Percentiles rank a stretch among this genome's conserved stretches.
These are phyloP conservation scores for Sicus ferrugineus DNA, from an alignment of 2,888 invertebrate genomes.

Conservation along the genomic window DNA sequence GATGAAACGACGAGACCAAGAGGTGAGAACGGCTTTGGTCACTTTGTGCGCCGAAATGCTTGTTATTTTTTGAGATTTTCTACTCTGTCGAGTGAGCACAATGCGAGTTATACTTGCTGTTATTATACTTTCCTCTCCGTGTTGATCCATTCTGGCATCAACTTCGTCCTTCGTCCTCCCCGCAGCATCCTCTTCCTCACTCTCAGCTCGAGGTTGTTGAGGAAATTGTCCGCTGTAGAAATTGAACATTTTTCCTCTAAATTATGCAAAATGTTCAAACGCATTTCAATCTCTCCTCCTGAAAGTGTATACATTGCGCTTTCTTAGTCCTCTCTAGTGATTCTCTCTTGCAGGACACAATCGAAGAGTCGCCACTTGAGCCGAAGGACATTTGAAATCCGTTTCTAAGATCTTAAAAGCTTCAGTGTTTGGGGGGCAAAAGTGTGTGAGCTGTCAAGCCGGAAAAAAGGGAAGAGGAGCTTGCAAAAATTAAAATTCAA, in stretches of 20 bases:
- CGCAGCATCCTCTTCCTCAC: not conserved
- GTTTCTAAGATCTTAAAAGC: constrained; percentile 21
- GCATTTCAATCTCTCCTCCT: constrained; percentile 55
- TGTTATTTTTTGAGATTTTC: constrained; percentile 62
- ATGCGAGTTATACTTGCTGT: constrained; percentile 17
- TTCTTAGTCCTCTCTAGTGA: constrained; percentile 1
- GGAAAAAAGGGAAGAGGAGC: not conserved
- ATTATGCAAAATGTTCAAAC: constrained; percentile 57
- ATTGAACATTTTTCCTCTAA: constrained; percentile 34
- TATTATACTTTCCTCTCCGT: not conserved
- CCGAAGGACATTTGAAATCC: constrained; percentile 37
- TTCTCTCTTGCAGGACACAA: constrained; percentile 13
- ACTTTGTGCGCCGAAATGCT: constrained; percentile 39
- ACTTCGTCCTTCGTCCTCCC: not conserved
- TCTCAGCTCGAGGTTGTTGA: not conserved
- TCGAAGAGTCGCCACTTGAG: constrained; percentile 31
- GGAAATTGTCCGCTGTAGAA: too few species aligned
- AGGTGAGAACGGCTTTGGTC: not conserved
- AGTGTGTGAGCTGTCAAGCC: not conserved
- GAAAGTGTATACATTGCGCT: constrained; percentile 16
- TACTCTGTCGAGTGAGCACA: constrained; percentile 56
- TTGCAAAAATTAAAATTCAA: constrained; percentile 21
- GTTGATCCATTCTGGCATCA: constrained; percentile 3
- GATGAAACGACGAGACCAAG: not conserved
- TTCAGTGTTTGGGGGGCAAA: not conserved